A percentile compares a stretch with the other conserved stretches of the same genome.
These are phyloP conservation scores for Leptodactylus fallax DNA, from an alignment of 2,797 vertebrate genomes.

Conservation along the genomic window DNA sequence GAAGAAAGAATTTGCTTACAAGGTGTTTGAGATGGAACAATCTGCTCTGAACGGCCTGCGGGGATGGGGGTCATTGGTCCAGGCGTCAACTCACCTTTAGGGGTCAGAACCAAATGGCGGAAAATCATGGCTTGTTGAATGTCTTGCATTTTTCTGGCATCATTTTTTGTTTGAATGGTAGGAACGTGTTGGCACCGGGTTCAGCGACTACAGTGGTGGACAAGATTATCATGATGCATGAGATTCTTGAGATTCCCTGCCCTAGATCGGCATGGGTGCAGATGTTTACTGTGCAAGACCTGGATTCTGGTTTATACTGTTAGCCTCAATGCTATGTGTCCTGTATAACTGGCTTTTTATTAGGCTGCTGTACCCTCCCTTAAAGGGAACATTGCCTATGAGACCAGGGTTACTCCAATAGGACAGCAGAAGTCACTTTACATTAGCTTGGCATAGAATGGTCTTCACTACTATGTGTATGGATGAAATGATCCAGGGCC, in stretches of 20 bases:
- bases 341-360: too few species aligned
- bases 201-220: not conserved
- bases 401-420: too few species aligned
- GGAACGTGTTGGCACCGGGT: not conserved
- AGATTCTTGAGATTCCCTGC: not conserved
- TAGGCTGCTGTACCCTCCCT: too few species aligned
- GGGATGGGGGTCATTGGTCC: not conserved
- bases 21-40: slow-evolving; percentile 23
- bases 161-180: not conserved
- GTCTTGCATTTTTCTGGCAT: not conserved
- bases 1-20: slow-evolving; percentile 17
- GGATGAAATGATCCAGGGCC: not conserved
- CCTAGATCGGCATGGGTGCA: too few species aligned
- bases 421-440: not conserved
- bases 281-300: too few species aligned
- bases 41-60: not conserved
- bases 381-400: too few species aligned
- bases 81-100: not conserved
- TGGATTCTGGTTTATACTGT: too few species aligned
- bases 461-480: not conserved
- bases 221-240: not conserved
- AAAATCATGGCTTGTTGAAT: not conserved
- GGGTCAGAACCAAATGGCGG: not conserved
- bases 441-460: not conserved
- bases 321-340: too few species aligned